Percentiles rank a stretch among this genome's conserved stretches.
Evolutionary conservation across 2,888 invertebrate species (phyloP).

Genomic region (Petrolisthes cinctipes): DNA sequence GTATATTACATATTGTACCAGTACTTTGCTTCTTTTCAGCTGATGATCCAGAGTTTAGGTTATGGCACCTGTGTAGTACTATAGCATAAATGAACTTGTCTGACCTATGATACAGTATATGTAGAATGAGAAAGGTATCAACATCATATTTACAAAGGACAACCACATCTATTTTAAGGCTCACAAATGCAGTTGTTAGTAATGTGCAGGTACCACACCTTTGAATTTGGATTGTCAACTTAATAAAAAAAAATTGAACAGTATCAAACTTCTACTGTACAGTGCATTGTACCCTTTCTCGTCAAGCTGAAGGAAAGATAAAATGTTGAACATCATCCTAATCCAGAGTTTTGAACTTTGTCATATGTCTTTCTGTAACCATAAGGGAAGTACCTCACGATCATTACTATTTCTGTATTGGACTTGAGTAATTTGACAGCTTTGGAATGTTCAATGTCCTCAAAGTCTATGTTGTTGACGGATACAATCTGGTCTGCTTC

Average conservation of each 20-base stretch:
- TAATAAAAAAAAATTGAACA: background rate
- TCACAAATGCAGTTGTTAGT: too few relatives aligned
- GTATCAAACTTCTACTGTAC: background rate
- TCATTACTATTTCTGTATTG: conserved; percentile 44
- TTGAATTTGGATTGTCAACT: background rate
- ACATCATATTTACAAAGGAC: too few relatives aligned
- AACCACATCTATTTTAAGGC: too few relatives aligned
- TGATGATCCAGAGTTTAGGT: too few relatives aligned
- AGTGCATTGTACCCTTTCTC: background rate
- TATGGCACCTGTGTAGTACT: too few relatives aligned
- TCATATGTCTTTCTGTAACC: conserved; percentile 57
- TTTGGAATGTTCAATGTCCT: conserved; percentile 54
- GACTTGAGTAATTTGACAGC: conserved; percentile 54
- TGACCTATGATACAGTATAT: too few relatives aligned
- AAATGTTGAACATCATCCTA: background rate
- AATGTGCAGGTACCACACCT: too few relatives aligned
- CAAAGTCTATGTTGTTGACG: conserved; percentile 53
- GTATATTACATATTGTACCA: too few relatives aligned
- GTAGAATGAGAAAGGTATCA: too few relatives aligned
- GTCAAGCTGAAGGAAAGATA: background rate
- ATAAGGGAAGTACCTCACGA: conserved; percentile 51
- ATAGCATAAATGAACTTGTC: too few relatives aligned
- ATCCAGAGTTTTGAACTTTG: conserved; percentile 33
- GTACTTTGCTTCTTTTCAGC: too few relatives aligned
- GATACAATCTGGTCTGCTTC: conserved; percentile 60